Evolutionary conservation across 2,797 vertebrate genomes (phyloP).

Genomic region (Enteromius viviparus): DNA sequence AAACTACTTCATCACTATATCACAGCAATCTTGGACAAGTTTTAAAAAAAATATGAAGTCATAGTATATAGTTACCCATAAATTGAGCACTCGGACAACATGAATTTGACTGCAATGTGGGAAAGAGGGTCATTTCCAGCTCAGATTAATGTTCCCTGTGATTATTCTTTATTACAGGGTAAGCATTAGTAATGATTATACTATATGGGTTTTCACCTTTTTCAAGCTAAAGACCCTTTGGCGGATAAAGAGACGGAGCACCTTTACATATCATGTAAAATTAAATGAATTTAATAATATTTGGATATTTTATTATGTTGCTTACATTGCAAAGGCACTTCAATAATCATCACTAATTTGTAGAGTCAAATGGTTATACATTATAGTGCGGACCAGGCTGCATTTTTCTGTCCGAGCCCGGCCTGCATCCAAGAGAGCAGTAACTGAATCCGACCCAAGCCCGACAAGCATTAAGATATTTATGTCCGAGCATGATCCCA

Average conservation of each 20-base stretch:
- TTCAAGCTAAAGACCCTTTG: background rate
- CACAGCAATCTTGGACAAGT: background rate
- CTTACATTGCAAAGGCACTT: background rate
- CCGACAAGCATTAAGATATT: too few species aligned
- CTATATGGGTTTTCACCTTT: background rate
- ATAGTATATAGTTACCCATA: background rate
- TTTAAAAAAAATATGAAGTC: background rate
- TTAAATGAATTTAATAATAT: background rate
- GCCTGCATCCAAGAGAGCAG: too few species aligned
- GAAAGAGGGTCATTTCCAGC: background rate
- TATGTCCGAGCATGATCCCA: too few species aligned
- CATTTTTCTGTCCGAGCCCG: too few species aligned
- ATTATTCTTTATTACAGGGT: background rate
- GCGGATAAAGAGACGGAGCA: background rate
- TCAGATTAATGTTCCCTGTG: background rate
- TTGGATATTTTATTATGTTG: background rate
- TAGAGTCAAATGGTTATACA: background rate
- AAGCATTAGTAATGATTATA: constrained; percentile 3
- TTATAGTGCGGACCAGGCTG: background rate
- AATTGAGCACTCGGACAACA: background rate
- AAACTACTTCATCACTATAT: background rate
- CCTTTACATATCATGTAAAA: background rate
- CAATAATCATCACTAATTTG: background rate
- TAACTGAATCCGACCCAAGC: too few species aligned
- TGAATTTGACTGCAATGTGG: background rate